Conservation (phyloP, 2,113 vertebrate genomes). For the Sardina pilchardus region DNA sequence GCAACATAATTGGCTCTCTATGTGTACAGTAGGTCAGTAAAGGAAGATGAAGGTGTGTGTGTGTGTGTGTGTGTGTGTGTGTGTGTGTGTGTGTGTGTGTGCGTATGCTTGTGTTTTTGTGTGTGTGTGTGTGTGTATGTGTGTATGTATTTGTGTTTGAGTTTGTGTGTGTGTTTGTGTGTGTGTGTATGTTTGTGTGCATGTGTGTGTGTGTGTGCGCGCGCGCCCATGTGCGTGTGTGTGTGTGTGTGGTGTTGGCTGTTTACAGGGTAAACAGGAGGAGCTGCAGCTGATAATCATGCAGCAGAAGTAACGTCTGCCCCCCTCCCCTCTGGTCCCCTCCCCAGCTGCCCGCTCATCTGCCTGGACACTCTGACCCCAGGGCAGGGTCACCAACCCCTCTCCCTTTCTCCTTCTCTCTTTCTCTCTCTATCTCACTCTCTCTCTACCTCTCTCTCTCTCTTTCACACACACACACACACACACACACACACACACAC, state of each 20-base stretch:
- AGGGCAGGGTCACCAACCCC: not conserved
- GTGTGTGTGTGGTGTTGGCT: not conserved
- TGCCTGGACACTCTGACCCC: not conserved
- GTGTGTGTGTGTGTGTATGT: not conserved
- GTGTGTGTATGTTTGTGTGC: not conserved
- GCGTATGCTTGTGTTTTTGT: not conserved
- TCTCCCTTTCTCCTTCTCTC: no score
- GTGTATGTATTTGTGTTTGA: not conserved
- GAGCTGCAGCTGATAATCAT: not conserved
- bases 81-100: not conserved
- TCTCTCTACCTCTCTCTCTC: no score
- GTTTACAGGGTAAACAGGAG: no score
- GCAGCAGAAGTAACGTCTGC: not conserved
- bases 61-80: not conserved
- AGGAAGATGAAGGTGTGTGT: not conserved
- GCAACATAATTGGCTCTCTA: not conserved
- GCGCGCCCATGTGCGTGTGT: not conserved
- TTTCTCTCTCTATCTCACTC: no score
- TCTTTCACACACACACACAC: no score
- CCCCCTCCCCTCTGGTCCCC: not conserved
- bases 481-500: not conserved
- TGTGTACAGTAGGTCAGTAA: not conserved
- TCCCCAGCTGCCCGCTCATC: not conserved
- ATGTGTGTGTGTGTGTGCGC: not conserved
- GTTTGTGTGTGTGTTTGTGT: not conserved